Evolutionary conservation across 2,888 invertebrate genomes (phyloP).

Genomic region (Caradrina clavipalpis): DNA sequence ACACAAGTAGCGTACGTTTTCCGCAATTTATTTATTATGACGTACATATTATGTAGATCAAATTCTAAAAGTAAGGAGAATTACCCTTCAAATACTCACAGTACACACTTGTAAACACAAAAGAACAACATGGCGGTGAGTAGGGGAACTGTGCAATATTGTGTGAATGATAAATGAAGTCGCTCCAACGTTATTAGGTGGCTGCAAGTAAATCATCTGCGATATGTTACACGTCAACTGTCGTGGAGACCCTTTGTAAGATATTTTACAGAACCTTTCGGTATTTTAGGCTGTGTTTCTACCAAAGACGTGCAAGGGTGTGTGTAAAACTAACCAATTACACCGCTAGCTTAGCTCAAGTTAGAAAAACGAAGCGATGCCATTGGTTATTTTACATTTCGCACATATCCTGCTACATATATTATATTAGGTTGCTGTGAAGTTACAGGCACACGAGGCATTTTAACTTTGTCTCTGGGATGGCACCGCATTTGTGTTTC

Average conservation of each 20-base stretch:
- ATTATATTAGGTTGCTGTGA: too few relatives aligned
- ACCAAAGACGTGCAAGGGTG: not conserved
- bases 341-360: too few relatives aligned
- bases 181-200: conserved; percentile 70
- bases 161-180: conserved; percentile 78
- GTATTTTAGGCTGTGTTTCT: not conserved
- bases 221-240: conserved; percentile 63
- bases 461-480: too few relatives aligned
- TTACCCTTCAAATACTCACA: not conserved
- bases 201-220: conserved; percentile 68
- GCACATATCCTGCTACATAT: too few relatives aligned
- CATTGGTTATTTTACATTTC: too few relatives aligned
- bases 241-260: conserved; percentile 55
- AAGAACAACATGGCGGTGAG: conserved; percentile 58
- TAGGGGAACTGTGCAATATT: conserved; percentile 76
- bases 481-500: too few relatives aligned
- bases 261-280: conserved; percentile 34
- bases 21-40: too few relatives aligned
- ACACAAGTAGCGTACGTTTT: too few relatives aligned
- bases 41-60: not conserved
- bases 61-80: not conserved
- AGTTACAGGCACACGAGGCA: too few relatives aligned
- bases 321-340: not conserved
- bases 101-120: conserved; percentile 36
- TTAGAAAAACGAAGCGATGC: too few relatives aligned